Evolutionary conservation across 2,113 vertebrate species (phyloP), one percentile per base, ranked within the genome.

Genomic region (Rostratula benghalensis): DNA sequence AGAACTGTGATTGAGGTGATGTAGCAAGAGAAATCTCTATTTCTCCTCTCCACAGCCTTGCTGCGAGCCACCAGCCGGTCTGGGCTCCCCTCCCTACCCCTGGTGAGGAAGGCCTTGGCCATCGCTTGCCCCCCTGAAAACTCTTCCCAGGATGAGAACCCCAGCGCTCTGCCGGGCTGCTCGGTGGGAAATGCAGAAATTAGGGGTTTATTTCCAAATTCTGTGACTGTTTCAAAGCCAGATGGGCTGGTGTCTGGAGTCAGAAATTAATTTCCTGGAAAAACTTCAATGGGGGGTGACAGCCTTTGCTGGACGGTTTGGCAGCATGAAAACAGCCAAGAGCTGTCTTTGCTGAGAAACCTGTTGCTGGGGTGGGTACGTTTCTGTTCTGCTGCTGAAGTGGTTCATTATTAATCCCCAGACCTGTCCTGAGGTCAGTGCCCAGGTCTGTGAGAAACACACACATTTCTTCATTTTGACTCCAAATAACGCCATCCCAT

Each of bases 21-120:
- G 41, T 13, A 13, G 4, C 7, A 1, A 10, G 12, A 31, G 16
- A 30, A 11, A 28, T n/a, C 31, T 1, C 10, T 7, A 0, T 18
- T 9, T 43, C 7, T 48, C 5, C 21, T 63, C 57, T 57, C 27
- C 6, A 0, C 18, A 8, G 16, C 8, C 0, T 7, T 8, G 4
- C 27, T 31, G 35, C 41, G 11, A 27, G 9, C 15, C 46, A 14
- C 2, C 61, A 51, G 37, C 37, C 25, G 1, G 22, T 3, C n/a
- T 0, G 2, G 25, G 60, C 64, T 43, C 30, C 35, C 1, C 1
- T 19, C 10, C 11, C 53, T 24, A 1, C 51, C 45, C 2, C 0
- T 37, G 33, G 9, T 6, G 53, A 28, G 60, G 67, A 28, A 63
- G 51, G 7, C 4, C 1, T 2, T 19, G 15, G 16, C 19, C 14